These are phyloP conservation scores for Oithona nana DNA, from an alignment of 2,888 invertebrate species.

Conservation along the genomic window DNA sequence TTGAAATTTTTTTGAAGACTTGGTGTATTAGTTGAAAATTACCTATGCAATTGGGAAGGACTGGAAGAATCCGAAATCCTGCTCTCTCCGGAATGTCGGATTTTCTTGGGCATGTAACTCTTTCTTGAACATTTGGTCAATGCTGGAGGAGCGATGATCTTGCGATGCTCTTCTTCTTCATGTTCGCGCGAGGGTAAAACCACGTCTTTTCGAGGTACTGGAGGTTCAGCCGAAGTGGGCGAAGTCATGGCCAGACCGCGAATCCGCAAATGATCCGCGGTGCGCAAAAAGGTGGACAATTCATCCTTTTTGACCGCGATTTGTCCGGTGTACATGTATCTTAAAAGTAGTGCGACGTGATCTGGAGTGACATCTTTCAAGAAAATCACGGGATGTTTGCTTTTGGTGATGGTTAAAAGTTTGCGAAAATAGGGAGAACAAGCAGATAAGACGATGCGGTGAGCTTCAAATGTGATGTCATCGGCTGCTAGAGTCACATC, in stretches of 20 bases:
- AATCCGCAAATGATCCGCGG: neutral
- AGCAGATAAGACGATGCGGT: constrained; percentile 20
- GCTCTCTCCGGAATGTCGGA: neutral
- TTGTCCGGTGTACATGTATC: constrained; percentile 21
- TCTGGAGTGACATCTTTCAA: constrained; percentile 19
- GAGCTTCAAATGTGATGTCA: constrained; percentile 20
- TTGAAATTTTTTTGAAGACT: no score
- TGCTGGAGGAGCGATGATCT: neutral
- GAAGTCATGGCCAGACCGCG: neutral
- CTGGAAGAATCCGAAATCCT: neutral
- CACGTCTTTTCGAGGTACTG: neutral
- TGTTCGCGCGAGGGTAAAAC: neutral
- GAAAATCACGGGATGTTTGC: constrained; percentile 20
- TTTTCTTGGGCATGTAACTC: constrained; percentile 1
- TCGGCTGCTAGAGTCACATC: constrained; percentile 20
- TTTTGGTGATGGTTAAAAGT: constrained; percentile 20
- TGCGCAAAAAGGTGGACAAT: constrained; percentile 1
- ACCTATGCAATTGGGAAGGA: no score
- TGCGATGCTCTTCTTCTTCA: neutral
- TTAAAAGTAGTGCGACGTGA: constrained; percentile 20
- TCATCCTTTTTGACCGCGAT: constrained; percentile 20
- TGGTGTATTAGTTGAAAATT: no score
- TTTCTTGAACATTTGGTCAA: neutral
- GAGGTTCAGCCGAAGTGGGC: neutral
- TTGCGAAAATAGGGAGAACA: constrained; percentile 21